Evolutionary conservation across 2,113 vertebrate species (phyloP).

Genomic region (rat (Rattus norvegicus)): DNA sequence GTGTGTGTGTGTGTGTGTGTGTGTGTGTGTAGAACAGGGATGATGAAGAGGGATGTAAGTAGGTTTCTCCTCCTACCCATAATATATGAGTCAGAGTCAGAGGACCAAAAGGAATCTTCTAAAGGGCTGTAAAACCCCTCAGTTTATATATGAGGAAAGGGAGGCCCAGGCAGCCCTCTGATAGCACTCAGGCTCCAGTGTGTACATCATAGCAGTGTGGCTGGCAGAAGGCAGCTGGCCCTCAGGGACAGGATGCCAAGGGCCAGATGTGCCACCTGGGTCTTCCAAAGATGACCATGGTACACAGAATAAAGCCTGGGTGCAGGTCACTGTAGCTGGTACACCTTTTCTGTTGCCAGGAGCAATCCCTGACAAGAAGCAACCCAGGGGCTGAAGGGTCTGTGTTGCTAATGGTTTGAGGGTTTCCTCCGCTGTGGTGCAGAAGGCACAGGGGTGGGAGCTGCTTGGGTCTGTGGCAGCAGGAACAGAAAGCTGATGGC

Average conservation of each 20-base stretch:
- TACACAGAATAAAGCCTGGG: rapidly evolving
- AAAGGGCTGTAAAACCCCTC: not conserved
- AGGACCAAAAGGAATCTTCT: not conserved
- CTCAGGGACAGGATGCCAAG: not conserved
- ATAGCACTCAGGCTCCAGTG: not conserved
- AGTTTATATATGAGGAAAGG: not conserved
- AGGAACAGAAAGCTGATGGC: not conserved
- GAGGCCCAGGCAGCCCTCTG: not conserved
- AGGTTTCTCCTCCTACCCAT: not conserved
- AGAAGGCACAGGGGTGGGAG: not conserved
- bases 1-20: not conserved
- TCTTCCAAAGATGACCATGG: not conserved
- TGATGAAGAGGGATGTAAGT: rapidly evolving
- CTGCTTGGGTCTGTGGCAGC: not conserved
- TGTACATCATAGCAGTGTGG: not conserved
- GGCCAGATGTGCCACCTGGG: not conserved
- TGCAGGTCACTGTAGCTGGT: not conserved
- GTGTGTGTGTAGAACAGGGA: too few species aligned
- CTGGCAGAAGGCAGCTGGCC: not conserved
- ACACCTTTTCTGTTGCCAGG: not conserved
- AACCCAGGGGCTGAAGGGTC: not conserved
- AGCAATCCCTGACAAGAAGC: not conserved
- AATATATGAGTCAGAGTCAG: rapidly evolving
- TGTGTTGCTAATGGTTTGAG: not conserved
- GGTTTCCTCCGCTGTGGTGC: not conserved